A percentile compares a stretch with the other conserved stretches of the same genome.
These are phyloP conservation scores for Engystomops pustulosus DNA, from an alignment of 2,113 vertebrate species.

Conservation along the genomic window DNA sequence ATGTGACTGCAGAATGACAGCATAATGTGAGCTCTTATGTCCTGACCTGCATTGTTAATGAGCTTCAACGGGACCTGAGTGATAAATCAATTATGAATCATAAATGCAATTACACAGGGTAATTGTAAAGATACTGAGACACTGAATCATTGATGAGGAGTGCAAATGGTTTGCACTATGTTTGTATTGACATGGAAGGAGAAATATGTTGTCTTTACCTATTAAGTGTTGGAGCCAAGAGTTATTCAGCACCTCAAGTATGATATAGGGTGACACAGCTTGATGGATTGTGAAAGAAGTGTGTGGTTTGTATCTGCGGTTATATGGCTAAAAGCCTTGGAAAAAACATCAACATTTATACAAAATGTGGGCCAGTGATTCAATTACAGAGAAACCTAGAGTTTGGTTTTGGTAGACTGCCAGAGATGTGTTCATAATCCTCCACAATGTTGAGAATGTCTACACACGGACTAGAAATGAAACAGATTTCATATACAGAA, in stretches of 20 bases:
- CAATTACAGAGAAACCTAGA: not conserved
- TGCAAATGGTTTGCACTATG: slow-evolving; percentile 18
- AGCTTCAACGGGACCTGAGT: slow-evolving; percentile 8
- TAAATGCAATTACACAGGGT: slow-evolving; percentile 31
- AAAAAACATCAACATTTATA: not conserved
- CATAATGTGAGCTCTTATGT: slow-evolving; percentile 36
- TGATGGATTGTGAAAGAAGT: not conserved
- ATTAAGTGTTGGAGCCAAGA: slow-evolving; percentile 6
- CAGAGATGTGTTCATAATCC: not conserved
- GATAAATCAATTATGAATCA: slow-evolving; percentile 56
- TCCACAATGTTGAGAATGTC: not conserved
- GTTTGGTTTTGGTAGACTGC: not conserved
- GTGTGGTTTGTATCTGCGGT: not conserved
- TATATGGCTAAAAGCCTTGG: not conserved
- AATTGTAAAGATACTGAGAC: slow-evolving; percentile 48
- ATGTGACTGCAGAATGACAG: slow-evolving; percentile 2
- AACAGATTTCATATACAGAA: too few relatives aligned
- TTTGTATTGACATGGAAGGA: slow-evolving; percentile 50
- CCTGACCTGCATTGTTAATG: slow-evolving; percentile 34
- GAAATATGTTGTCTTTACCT: slow-evolving; percentile 1
- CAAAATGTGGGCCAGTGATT: not conserved
- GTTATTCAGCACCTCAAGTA: not conserved
- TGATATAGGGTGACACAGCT: not conserved
- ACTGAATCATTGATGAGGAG: slow-evolving; percentile 16
- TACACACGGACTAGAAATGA: too few relatives aligned